Percentiles rank a stretch among this genome's conserved stretches.
Conservation (phyloP, 2,797 vertebrate species). For the Aphelocoma californica region DNA sequence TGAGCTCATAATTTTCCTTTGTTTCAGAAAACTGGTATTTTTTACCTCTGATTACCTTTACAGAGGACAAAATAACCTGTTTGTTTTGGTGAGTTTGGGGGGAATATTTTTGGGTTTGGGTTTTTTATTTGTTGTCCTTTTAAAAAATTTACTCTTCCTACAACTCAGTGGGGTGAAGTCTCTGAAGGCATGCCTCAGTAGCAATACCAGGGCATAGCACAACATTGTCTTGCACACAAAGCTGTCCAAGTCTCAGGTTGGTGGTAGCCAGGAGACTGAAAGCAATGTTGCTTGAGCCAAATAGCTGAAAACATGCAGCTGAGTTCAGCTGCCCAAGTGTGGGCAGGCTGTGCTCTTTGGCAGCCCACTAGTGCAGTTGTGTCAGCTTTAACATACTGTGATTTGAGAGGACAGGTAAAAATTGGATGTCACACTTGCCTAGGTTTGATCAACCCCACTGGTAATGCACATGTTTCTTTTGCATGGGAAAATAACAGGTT, state of each 20-base stretch:
- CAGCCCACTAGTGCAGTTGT: neutral
- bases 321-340: neutral
- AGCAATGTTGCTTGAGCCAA: neutral
- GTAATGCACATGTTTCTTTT: neutral
- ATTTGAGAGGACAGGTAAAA: neutral
- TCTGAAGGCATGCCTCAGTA: neutral
- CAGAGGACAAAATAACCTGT: neutral
- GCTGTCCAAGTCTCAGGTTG: neutral
- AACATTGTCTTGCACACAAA: neutral
- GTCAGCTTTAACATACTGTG: neutral
- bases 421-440: neutral
- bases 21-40: neutral
- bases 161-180: fast-evolving
- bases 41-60: neutral
- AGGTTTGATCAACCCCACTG: neutral
- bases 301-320: neutral
- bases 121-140: neutral
- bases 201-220: neutral
- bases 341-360: neutral
- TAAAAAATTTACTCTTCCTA: neutral
- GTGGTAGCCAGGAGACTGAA: neutral
- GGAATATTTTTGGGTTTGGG: neutral
- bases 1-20: neutral
- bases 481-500: neutral
- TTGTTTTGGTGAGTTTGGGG: neutral